Evolutionary conservation across 1,140 invertebrate genomes (phyloP).

Genomic region (Parapsyche elsis): DNA sequence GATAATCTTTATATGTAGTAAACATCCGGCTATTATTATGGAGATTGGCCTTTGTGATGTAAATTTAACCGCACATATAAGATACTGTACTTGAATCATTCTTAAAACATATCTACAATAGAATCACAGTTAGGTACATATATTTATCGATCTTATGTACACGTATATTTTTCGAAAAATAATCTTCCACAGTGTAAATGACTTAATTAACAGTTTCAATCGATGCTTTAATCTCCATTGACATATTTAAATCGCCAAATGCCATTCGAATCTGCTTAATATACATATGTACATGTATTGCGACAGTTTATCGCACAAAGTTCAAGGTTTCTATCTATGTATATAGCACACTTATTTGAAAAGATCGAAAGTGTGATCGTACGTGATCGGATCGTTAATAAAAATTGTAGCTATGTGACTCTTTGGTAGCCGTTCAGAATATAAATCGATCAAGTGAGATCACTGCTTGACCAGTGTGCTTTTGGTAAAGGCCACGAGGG

Average conservation of each 20-base stretch:
- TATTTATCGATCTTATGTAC: too few relatives aligned
- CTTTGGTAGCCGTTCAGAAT: not conserved
- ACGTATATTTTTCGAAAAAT: too few relatives aligned
- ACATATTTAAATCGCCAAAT: too few relatives aligned
- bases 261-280: too few relatives aligned
- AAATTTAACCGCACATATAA: not conserved
- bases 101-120: too few relatives aligned
- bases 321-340: not conserved
- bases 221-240: too few relatives aligned
- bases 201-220: too few relatives aligned
- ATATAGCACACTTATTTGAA: not conserved
- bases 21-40: not conserved
- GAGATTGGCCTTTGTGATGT: not conserved
- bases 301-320: not conserved
- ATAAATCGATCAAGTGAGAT: not conserved
- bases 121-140: too few relatives aligned
- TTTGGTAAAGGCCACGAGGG: not conserved
- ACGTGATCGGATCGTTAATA: conserved; percentile 4
- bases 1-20: not conserved
- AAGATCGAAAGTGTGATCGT: conserved; percentile 13
- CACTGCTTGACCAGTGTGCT: not conserved
- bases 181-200: too few relatives aligned
- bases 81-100: too few relatives aligned
- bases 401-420: not conserved
- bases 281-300: not conserved